Evolutionary conservation across 2,797 vertebrate species (phyloP).

Genomic region (Lithobates sylvaticus): DNA sequence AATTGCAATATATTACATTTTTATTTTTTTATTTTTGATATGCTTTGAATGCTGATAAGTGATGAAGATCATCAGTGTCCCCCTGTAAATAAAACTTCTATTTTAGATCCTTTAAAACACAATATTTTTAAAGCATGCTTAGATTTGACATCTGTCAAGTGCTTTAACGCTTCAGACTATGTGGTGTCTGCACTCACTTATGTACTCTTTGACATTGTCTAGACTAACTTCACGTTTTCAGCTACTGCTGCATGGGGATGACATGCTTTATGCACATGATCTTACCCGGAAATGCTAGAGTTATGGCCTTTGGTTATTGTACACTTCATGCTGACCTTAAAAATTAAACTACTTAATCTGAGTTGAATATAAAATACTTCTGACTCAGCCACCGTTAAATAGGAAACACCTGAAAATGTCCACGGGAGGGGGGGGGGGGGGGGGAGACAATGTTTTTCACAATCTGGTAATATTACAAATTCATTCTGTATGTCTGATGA

Average conservation of each 20-base stretch:
- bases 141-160: neutral
- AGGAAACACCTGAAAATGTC: constrained; percentile 40
- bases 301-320: constrained; percentile 3
- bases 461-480: constrained; percentile 32
- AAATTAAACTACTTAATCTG: neutral
- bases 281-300: neutral
- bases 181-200: neutral
- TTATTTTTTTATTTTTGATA: no score
- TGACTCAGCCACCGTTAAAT: constrained; percentile 32
- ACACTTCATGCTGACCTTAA: neutral
- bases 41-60: neutral
- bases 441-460: constrained; percentile 19
- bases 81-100: neutral
- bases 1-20: no score
- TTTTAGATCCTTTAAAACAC: no score
- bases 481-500: constrained; percentile 35
- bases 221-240: neutral
- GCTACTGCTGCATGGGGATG: neutral
- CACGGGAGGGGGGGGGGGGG: neutral
- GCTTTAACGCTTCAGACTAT: neutral
- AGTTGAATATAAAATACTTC: constrained; percentile 17
- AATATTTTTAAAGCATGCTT: neutral
- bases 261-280: neutral
- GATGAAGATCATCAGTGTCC: neutral
- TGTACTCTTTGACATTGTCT: neutral